Evolutionary conservation across 35 echinoderm and acorn worm genomes (phyloP), one percentile per base, ranked within the genome.

Genomic region (Patiria miniata): DNA sequence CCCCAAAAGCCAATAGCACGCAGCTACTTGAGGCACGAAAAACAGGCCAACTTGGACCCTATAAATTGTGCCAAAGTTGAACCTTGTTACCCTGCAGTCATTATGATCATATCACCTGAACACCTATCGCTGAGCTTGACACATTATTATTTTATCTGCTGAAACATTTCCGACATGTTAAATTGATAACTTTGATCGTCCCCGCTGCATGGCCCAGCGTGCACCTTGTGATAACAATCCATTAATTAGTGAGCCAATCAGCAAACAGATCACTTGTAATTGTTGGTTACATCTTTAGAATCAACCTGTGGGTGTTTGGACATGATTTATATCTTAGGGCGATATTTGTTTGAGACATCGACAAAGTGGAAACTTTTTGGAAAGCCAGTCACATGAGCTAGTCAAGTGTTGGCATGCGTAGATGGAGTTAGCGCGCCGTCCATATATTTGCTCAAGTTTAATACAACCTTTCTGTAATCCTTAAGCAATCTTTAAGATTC

Each of bases 1-100:
- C n/a, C n/a, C n/a, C n/a, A n/a, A n/a, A n/a, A n/a, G n/a, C n/a
- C n/a, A n/a, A n/a, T n/a, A n/a, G n/a, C n/a, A n/a, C n/a, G n/a
- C n/a, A n/a, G n/a, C n/a, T n/a, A n/a, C n/a, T n/a, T n/a, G n/a
- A n/a, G n/a, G n/a, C n/a, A n/a, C n/a, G n/a, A n/a, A 12, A 12
- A 47, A 47, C 42, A 47, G 7, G 33, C 52, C 17, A 5, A 29
- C n/a, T n/a, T 50, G 59, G 32, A 32, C 36, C 4, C 6, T 33
- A 40, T 36, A 65, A 61, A 28, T 38, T n/a, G 38, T 86, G 84
- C 68, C 84, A 86, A 77, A 77, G 61, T 39, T 40, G 83, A 73
- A 86, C 19, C 40, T 26, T 42, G 39, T 54, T 69, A 47, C 12
- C 12, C 4, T 12, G 42, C 42, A 47, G 42, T 47, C 42, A 47